phyloP scores from a whole-genome alignment of 2,888 invertebrate genomes.

The Leptarthrus brevirostris region DNA sequence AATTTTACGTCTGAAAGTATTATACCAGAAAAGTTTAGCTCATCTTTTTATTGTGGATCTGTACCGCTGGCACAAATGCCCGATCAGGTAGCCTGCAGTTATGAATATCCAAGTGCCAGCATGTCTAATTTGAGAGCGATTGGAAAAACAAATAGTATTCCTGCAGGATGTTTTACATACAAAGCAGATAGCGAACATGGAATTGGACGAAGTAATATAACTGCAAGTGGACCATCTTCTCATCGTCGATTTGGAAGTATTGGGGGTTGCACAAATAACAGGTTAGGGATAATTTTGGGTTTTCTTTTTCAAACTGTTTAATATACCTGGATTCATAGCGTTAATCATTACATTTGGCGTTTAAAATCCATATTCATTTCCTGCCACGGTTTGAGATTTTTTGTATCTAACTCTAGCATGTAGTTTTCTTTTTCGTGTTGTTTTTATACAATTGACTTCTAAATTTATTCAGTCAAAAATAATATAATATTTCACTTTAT shows the following conservation, averaged over 20 bases:
- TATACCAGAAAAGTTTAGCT: slow-evolving; percentile 58
- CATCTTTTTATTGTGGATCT: slow-evolving; percentile 62
- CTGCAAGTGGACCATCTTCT: background rate
- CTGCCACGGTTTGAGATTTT: too few species aligned
- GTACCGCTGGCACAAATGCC: slow-evolving; percentile 57
- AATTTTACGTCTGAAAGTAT: background rate
- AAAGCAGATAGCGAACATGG: background rate
- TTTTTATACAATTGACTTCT: too few species aligned
- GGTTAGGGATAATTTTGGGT: slow-evolving; percentile 23
- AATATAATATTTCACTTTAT: too few species aligned
- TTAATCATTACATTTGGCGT: background rate
- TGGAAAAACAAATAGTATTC: slow-evolving; percentile 39
- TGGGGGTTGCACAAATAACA: background rate
- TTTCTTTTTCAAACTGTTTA: background rate
- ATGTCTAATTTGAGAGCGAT: background rate
- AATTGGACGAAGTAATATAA: background rate
- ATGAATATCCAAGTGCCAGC: background rate
- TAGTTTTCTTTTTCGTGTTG: too few species aligned
- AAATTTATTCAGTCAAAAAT: too few species aligned
- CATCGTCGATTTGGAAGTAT: slow-evolving; percentile 18
- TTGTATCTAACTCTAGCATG: too few species aligned
- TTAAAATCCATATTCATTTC: too few species aligned
- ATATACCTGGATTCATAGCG: background rate
- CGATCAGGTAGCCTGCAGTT: background rate
- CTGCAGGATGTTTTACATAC: background rate